Evolutionary conservation across 2,113 vertebrate genomes (phyloP), one percentile per base, ranked within the genome.

Genomic region (Oplegnathus fasciatus): DNA sequence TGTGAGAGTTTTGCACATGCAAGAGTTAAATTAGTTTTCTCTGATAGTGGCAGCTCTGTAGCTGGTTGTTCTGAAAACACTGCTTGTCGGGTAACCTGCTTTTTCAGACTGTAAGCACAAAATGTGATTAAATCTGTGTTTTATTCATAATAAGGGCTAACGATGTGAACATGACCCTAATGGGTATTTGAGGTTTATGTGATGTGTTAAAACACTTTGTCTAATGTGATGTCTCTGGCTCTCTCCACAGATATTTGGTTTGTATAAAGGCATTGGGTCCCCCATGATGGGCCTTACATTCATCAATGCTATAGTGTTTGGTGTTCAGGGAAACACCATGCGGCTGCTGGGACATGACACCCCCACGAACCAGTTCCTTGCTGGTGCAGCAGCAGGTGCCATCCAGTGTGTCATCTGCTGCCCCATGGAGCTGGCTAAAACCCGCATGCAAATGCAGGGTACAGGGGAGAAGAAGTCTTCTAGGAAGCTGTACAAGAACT

Each of bases 201-300:
- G 20, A 72, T 62, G n/a, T 57, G 10, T 32, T 17, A 26, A 55
- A 28, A 64, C 34, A 50, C 1, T 1, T 42, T 40, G 18, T 32
- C 32, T 76, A 14, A 61, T 72, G 44, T 55, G 22, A 32, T 26
- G 2, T 88, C 81, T 79, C 82, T 85, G 44, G 48, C 15, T 72
- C 60, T 61, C 57, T 75, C 80, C 50, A 50, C 90, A 99, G 98
- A 82, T 96, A 70, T 89, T 96, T 84, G 98, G 98, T 62, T 96
- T 99, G 68, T 99, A 98, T 91, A 99, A 98, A 95, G 98, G 98
- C 68, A 97, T 99, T 50, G 98, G 98, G 54, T 99, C 98, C 3
- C 98, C 98, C 13, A 98, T 99, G 97, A 98, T 99, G 98, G 98
- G 98, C 80, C 96, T 99, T 13, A 98, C 98, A 0, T 99, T 99